A percentile compares a stretch with the other conserved stretches of the same genome.
Conservation (phyloP, 2,888 invertebrate genomes). For the Sphinx pinastri region DNA sequence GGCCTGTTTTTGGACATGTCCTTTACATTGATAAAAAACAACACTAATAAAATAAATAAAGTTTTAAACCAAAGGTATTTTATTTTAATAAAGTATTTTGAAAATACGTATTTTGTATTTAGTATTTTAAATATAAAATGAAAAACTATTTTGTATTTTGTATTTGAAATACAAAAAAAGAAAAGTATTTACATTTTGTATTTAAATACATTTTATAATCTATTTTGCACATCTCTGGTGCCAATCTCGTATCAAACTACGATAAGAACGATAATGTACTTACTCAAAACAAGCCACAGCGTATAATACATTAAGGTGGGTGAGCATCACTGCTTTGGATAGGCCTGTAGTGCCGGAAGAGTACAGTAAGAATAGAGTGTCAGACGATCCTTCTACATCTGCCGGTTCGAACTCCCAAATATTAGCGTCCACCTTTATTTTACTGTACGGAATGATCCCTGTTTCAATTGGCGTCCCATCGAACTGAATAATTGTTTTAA, state of each 20-base stretch:
- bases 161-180: no score
- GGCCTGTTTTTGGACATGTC: no score
- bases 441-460: background rate
- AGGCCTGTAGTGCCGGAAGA: slow-evolving; percentile 52
- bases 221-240: no score
- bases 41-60: no score
- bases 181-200: no score
- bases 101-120: no score
- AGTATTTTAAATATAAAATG: no score
- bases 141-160: no score
- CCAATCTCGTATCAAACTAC: background rate
- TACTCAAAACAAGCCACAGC: slow-evolving; percentile 69
- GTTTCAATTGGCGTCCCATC: slow-evolving; percentile 11
- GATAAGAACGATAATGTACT: slow-evolving; percentile 33
- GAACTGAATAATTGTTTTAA: slow-evolving; percentile 35
- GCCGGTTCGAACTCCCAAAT: slow-evolving; percentile 36
- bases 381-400: slow-evolving; percentile 39
- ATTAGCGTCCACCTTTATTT: slow-evolving; percentile 1
- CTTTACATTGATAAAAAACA: no score
- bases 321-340: slow-evolving; percentile 51
- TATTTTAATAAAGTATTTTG: no score
- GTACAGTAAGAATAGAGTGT: slow-evolving; percentile 43
- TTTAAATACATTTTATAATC: no score
- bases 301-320: slow-evolving; percentile 40
- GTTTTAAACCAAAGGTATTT: no score